phyloP scores from a whole-genome alignment of 2,888 invertebrate species.

The Lasioglossum vierecki region DNA sequence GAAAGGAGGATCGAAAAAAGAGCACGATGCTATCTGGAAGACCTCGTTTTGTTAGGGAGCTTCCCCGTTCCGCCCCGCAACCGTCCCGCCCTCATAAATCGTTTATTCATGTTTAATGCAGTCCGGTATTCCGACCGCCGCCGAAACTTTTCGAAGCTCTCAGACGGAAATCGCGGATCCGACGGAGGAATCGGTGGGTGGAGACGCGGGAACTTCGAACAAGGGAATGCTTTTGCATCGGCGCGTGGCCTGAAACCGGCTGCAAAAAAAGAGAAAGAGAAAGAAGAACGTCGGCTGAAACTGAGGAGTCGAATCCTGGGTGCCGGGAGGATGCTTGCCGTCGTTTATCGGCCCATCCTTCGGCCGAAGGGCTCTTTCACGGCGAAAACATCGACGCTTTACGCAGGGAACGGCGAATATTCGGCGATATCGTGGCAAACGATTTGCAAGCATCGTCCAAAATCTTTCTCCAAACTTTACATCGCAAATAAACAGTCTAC shows the following conservation, averaged over 20 bases:
- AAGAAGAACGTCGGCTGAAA: slow-evolving; percentile 65
- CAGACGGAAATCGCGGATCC: slow-evolving; percentile 71
- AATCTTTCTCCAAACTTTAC: not conserved
- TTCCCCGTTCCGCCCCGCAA: slow-evolving; percentile 43
- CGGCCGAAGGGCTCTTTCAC: slow-evolving; percentile 21
- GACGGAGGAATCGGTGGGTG: slow-evolving; percentile 50
- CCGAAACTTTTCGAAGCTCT: slow-evolving; percentile 75
- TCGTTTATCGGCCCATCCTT: slow-evolving; percentile 40
- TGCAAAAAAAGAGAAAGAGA: slow-evolving; percentile 71
- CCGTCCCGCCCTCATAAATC: slow-evolving; percentile 76
- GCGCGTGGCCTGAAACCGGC: slow-evolving; percentile 75
- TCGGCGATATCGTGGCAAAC: not conserved
- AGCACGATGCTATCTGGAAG: slow-evolving; percentile 44
- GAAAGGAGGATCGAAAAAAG: slow-evolving; percentile 40
- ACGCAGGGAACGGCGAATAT: not conserved
- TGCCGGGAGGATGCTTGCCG: slow-evolving; percentile 27
- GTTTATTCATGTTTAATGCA: slow-evolving; percentile 83
- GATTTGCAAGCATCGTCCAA: not conserved
- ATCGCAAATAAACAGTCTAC: not conserved
- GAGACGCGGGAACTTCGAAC: slow-evolving; percentile 77
- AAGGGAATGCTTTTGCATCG: slow-evolving; percentile 83
- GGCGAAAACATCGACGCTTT: not conserved
- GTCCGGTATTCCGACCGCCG: slow-evolving; percentile 69
- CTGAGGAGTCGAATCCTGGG: slow-evolving; percentile 43
- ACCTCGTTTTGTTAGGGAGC: slow-evolving; percentile 55